Evolutionary conservation across 1,140 invertebrate genomes (phyloP).

Genomic region (Aphelenchoides avenae): DNA sequence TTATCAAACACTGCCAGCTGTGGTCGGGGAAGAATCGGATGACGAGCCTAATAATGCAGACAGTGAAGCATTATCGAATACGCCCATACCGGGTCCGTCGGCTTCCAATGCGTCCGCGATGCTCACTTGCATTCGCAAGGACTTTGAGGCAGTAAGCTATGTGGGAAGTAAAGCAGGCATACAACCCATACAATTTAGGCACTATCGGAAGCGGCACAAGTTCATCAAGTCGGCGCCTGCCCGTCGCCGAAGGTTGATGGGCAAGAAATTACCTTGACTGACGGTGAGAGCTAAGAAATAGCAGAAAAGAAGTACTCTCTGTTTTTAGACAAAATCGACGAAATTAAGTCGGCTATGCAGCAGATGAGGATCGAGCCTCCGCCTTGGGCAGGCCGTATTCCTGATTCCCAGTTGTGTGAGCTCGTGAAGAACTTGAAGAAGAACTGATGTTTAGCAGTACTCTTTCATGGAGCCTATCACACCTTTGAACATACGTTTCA

Average conservation of each 20-base stretch:
- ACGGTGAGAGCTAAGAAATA: slow-evolving; percentile 1
- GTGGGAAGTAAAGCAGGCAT: background rate
- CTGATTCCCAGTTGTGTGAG: no score
- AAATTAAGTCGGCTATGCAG: slow-evolving; percentile 12
- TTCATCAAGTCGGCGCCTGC: slow-evolving; percentile 18
- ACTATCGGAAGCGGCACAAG: background rate
- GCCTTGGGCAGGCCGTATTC: slow-evolving; percentile 1
- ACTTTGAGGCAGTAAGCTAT: slow-evolving; percentile 12
- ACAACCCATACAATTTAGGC: slow-evolving; percentile 14
- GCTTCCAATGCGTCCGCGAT: background rate
- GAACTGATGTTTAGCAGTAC: background rate
- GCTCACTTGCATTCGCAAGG: slow-evolving; percentile 11
- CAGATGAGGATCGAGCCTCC: slow-evolving; percentile 3
- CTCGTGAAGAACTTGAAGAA: slow-evolving; percentile 13
- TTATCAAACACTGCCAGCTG: slow-evolving; percentile 12
- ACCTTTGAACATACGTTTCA: background rate
- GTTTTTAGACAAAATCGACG: slow-evolving; percentile 15
- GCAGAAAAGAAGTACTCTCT: background rate
- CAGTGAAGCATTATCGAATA: slow-evolving; percentile 2
- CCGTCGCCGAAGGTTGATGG: slow-evolving; percentile 8
- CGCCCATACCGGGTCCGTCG: slow-evolving; percentile 1
- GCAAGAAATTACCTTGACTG: slow-evolving; percentile 1
- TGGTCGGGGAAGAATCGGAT: slow-evolving; percentile 1
- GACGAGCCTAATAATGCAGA: slow-evolving; percentile 2
- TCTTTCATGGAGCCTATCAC: background rate